Evolutionary conservation across 2,113 vertebrate genomes (phyloP).

Genomic region (Diadophis punctatus): DNA sequence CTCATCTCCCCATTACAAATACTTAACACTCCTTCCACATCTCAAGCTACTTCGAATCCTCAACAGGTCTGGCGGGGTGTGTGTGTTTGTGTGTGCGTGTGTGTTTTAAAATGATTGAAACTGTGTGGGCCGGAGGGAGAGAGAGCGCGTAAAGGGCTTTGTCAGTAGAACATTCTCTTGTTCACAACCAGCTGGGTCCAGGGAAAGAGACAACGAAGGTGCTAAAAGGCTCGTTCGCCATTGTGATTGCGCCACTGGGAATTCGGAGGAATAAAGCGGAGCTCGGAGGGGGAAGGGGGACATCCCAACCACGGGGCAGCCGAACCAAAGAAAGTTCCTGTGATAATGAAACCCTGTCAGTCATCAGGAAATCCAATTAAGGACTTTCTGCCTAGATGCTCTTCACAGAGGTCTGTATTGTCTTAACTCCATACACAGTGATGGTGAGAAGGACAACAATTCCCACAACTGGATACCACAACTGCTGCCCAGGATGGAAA

Average conservation of each 20-base stretch:
- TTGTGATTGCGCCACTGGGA: conserved; percentile 76
- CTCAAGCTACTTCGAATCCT: conserved; percentile 79
- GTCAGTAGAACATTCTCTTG: conserved; percentile 77
- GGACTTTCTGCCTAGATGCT: conserved; percentile 65
- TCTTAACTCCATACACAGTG: conserved; percentile 44
- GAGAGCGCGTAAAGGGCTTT: conserved; percentile 66
- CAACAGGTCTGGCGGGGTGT: conserved; percentile 70
- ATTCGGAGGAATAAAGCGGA: conserved; percentile 57
- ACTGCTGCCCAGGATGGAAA: not conserved
- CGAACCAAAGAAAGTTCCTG: conserved; percentile 80
- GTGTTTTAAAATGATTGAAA: conserved; percentile 73
- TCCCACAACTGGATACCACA: not conserved
- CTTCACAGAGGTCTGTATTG: conserved; percentile 68
- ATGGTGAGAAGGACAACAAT: not conserved
- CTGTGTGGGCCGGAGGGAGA: conserved; percentile 51
- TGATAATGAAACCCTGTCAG: conserved; percentile 77
- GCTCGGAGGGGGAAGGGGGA: not conserved
- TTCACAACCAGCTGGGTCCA: conserved; percentile 83
- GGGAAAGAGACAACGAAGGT: conserved; percentile 85
- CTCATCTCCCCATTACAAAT: conserved; percentile 84
- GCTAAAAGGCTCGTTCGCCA: conserved; percentile 92
- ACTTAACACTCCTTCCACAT: conserved; percentile 88
- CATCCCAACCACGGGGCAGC: conserved; percentile 67
- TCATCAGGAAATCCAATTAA: conserved; percentile 81
- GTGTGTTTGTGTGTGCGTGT: conserved; percentile 60